Evolutionary conservation across 2,888 invertebrate species (phyloP), one percentile per base, ranked within the genome.

Genomic region (Phragmatobia fuliginosa): DNA sequence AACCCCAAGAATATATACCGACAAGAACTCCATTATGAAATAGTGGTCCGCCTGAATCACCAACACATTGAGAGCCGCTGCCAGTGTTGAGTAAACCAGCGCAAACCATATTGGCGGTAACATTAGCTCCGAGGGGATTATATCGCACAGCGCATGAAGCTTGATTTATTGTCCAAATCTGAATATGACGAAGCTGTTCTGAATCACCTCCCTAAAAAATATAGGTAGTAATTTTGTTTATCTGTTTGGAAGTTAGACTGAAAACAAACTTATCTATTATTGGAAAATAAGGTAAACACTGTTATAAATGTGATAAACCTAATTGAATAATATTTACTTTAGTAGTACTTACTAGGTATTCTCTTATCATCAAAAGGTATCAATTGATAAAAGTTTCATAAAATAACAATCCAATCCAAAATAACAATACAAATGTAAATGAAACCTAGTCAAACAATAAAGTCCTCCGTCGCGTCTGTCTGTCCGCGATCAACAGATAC

Each of bases 41-140:
- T 70, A 87, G 81, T 28, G 88, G 87, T 8, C 85, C 84, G 25
- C 87, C 87, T 67, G 86, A 85, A 80, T 87, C 86, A 8, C 85
- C 85, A 70, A 75, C 78, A 80, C 87, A 88, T 76, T 83, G 83
- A 80, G 84, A 86, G 63, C 85, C 83, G 41, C 84, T 86, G 59
- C 84, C 84, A 25, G 83, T 81, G 60, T 84, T 83, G 56, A 85
- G 75, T 80, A 77, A 78, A 28, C 87, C 87, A 49, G 84, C 75
- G 75, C 87, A 88, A 70, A 87, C 28, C 85, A 87, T 87, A 78
- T 85, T 85, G 60, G 68, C 77, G 16, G 84, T 85, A 62, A 87
- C 41, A 0, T 62, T 38, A 3, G 10, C 8, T 5, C 76, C 73
- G 1, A 68, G 59, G 2, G 31, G 0, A 8, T 73, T 65, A 58